Base-by-base conservation (phyloP, 2,888 invertebrate species). In the Drosophila suboccidentalis region DNA sequence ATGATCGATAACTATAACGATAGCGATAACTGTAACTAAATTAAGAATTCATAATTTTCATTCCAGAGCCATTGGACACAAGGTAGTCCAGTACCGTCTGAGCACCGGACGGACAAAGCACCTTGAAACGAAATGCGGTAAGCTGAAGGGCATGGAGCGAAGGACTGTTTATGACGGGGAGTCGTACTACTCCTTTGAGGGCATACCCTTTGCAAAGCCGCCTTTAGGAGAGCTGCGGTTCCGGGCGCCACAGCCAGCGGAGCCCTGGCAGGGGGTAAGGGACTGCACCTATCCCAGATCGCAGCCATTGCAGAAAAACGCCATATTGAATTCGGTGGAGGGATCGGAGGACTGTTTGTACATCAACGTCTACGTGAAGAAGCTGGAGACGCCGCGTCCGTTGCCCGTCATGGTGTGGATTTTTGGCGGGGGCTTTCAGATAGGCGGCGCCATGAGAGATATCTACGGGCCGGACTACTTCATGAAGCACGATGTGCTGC, bases 331-430 rank as follows among this genome's bases (percentile, higher is more conserved):
- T 22, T 47, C 61, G 0, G 68, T 66, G 3, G 75, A 84, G 10
- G 94, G 94, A 1, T 89, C 91, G 3, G 94, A 94, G 87, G 94
- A 94, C 72, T 94, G 94, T 70, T 80, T 94, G 1, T 93, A 93
- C 74, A 79, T 94, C 13, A 94, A 94, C 83, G 91, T 94, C 0
- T 93, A 90, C 60, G 83, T 79, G 0, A 92, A 90, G 64, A 75
- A 82, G 50, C 83, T 92, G 73, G 75, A 57, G 62, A 75, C 49
- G 19, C 64, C n/a, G 44, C 82, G 62, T 59, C 80, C 79, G 1
- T 59, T 91, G 34, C 92, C 93, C 0, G 92, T 94, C 0, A 92
- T 94, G 92, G 92, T 94, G 0, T 94, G 92, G 90, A 92, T 94
- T 49, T 93, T 92, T 75, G 94, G 94, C 3, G 94, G 94, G 0